Evolutionary conservation across 2,797 vertebrate genomes (phyloP), one percentile per base, ranked within the genome.

Genomic region (Fistularia commersonii): DNA sequence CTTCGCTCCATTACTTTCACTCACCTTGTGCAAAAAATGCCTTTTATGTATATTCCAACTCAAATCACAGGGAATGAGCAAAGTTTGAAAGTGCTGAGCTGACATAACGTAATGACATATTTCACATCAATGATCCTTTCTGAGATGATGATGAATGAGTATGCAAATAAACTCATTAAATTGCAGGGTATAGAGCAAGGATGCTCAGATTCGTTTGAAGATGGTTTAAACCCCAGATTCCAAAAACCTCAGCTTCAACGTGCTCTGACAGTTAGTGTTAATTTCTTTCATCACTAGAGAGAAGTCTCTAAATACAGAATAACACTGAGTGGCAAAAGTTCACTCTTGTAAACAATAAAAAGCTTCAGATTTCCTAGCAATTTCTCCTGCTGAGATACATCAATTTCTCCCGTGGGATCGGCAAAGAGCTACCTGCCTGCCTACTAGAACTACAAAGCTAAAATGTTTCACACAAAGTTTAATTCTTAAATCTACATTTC

Each of bases 101-200:
- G 46, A 79, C 63, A 61, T 65, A 60, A 40, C 57, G 53, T 56
- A 60, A 74, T 9, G 40, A 67, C 62, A 75, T 43, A 66, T 77
- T 68, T 69, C 60, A 74, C 77, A 76, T 76, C 57, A 77, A 50
- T 57, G 48, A 41, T 59, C 55, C 41, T 64, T 12, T 65, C 54
- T 52, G 72, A 54, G 66, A 75, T 74, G 69, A 79, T 61, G 71
- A 74, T 69, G 49, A 56, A 61, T 57, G 61, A 52, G 12, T 49
- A 75, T 38, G 57, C 61, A 81, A 74, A 79, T 81, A 44, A 72
- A 59, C 43, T 67, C 32, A 74, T 82, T 80, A 59, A 77, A 71
- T 72, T 70, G 48, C 56, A 50, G 38, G 15, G 45, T 50, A 7
- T 38, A 10, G 36, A 41, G 11, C 41, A 48, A 23, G 45, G 49